phyloP scores from a whole-genome alignment of 2,797 vertebrate species.

The Stomatorhinus walkeri region DNA sequence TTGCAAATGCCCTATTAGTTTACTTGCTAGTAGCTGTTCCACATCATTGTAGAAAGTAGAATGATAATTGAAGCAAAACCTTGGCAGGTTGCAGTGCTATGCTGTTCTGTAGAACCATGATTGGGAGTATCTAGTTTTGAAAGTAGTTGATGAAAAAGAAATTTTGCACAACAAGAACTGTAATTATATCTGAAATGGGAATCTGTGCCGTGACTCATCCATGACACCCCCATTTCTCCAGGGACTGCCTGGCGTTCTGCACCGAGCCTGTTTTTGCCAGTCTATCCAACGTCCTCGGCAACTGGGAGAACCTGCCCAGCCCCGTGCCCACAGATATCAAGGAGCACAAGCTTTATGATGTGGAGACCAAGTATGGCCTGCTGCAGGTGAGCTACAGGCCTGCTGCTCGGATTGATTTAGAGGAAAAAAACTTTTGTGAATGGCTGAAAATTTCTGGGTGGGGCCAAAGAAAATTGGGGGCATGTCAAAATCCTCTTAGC shows the following conservation, averaged over 20 bases:
- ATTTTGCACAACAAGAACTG: neutral
- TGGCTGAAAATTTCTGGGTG: neutral
- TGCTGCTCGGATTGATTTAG: neutral
- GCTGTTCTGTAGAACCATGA: neutral
- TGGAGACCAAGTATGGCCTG: constrained; percentile 94
- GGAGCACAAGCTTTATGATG: constrained; percentile 92
- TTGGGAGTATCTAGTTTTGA: neutral
- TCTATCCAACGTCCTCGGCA: constrained; percentile 89
- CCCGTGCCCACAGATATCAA: constrained; percentile 85
- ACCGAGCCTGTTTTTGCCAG: constrained; percentile 96
- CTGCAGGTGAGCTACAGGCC: constrained; percentile 76
- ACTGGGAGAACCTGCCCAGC: constrained; percentile 89
- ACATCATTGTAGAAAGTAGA: neutral
- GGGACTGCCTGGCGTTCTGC: constrained; percentile 95
- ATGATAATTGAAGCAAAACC: neutral
- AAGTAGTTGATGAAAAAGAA: neutral
- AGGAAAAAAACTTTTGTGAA: neutral
- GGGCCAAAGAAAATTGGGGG: neutral
- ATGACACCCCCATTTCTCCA: constrained; percentile 40
- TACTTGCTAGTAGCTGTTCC: neutral
- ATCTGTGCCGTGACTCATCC: neutral
- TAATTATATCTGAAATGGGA: neutral
- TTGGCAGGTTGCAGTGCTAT: neutral
- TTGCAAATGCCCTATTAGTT: neutral
- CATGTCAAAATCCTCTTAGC: neutral